Conservation (phyloP, 2,888 invertebrate species). For the Dorcus parallelipipedus region DNA sequence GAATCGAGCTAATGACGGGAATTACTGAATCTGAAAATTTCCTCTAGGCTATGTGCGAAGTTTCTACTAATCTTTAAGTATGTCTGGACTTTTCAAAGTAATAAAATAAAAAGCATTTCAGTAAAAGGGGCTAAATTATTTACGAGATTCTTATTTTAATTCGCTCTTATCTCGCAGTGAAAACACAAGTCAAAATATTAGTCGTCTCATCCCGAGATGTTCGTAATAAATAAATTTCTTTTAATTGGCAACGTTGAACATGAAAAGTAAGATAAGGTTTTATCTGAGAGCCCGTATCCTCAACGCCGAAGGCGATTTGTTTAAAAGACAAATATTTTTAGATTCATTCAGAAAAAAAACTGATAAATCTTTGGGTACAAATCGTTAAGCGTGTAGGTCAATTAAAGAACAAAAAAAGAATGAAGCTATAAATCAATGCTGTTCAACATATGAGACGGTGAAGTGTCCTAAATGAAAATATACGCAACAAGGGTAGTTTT, state of each 20-base stretch:
- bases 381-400: neutral
- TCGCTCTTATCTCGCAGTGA: slow-evolving; percentile 21
- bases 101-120: slow-evolving; percentile 21
- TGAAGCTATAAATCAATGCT: slow-evolving; percentile 19
- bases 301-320: no score
- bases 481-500: slow-evolving; percentile 37
- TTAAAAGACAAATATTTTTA: no score
- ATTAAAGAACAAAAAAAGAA: slow-evolving; percentile 7
- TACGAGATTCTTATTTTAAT: slow-evolving; percentile 11
- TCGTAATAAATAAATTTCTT: no score
- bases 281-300: no score
- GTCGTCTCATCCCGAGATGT: no score
- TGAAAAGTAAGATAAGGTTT: no score
- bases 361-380: neutral
- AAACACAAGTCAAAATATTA: slow-evolving; percentile 14
- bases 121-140: neutral
- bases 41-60: slow-evolving; percentile 39
- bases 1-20: slow-evolving; percentile 37
- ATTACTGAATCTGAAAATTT: slow-evolving; percentile 20
- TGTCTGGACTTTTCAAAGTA: slow-evolving; percentile 41
- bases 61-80: slow-evolving; percentile 41
- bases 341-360: neutral
- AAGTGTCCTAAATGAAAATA: slow-evolving; percentile 41
- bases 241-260: no score
- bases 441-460: slow-evolving; percentile 32